Percentiles rank a stretch among this genome's conserved stretches.
Evolutionary conservation across 2,888 invertebrate species (phyloP).

Genomic region (Epinotia nisella): DNA sequence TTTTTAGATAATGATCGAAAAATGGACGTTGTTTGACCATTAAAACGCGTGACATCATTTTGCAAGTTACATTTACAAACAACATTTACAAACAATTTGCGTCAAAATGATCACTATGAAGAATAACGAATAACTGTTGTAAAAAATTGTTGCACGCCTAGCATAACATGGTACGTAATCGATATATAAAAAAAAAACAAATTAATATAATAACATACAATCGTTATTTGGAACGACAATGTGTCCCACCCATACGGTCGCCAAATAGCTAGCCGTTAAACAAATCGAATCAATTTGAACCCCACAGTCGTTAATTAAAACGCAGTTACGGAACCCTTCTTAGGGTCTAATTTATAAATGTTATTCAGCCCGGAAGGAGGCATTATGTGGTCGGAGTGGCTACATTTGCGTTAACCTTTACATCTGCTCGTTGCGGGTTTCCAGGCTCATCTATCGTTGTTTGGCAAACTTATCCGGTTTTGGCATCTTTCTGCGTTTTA

Average conservation of each 20-base stretch:
- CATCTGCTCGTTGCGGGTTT: slow-evolving; percentile 23
- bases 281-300: slow-evolving; percentile 65
- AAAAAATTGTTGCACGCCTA: too few species aligned
- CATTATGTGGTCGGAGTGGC: slow-evolving; percentile 39
- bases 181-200: background rate
- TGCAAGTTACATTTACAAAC: too few species aligned
- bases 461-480: background rate
- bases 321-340: slow-evolving; percentile 53
- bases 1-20: too few species aligned
- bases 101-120: too few species aligned
- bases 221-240: slow-evolving; percentile 36
- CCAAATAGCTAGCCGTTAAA: slow-evolving; percentile 62
- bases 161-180: too few species aligned
- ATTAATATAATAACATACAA: background rate
- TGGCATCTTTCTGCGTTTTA: background rate
- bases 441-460: slow-evolving; percentile 6
- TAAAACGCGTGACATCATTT: too few species aligned
- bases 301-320: slow-evolving; percentile 66
- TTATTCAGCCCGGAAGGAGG: slow-evolving; percentile 50
- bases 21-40: too few species aligned
- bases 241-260: slow-evolving; percentile 51
- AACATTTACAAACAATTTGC: too few species aligned
- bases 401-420: slow-evolving; percentile 40
- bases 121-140: too few species aligned
- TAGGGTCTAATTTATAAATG: slow-evolving; percentile 58